Evolutionary conservation across 2,888 invertebrate species (phyloP).

Genomic region (Neoascia interrupta): DNA sequence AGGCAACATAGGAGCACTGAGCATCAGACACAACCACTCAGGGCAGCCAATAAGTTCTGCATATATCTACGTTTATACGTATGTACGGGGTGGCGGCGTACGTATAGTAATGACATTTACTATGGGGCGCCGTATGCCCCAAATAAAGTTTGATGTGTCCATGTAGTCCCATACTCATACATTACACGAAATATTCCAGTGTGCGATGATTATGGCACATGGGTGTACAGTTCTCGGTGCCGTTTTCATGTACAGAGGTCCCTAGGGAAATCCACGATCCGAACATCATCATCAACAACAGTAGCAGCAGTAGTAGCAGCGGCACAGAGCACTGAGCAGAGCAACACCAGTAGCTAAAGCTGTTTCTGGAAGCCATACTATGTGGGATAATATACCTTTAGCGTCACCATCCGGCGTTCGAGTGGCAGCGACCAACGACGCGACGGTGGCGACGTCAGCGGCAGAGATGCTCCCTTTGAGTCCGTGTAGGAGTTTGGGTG

Average conservation of each 20-base stretch:
- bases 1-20: constrained; percentile 33
- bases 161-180: constrained; percentile 75
- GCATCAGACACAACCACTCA: constrained; percentile 61
- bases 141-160: constrained; percentile 79
- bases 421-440: constrained; percentile 44
- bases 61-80: constrained; percentile 12
- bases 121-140: constrained; percentile 71
- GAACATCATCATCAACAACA: constrained; percentile 77
- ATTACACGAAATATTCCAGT: constrained; percentile 77
- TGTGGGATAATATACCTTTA: constrained; percentile 67
- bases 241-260: constrained; percentile 73
- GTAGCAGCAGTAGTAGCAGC: constrained; percentile 67
- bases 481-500: constrained; percentile 66
- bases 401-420: constrained; percentile 67
- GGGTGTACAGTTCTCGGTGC: constrained; percentile 76
- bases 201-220: constrained; percentile 79
- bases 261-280: constrained; percentile 77
- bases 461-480: constrained; percentile 66
- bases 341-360: constrained; percentile 51
- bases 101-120: constrained; percentile 56
- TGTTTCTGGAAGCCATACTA: constrained; percentile 57
- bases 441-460: constrained; percentile 24
- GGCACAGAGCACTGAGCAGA: constrained; percentile 62
- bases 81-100: not conserved
- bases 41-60: constrained; percentile 62